A percentile compares a stretch with the other conserved stretches of the same genome.
phyloP scores from a whole-genome alignment of 2,797 vertebrate species.

The Merluccius polli region DNA sequence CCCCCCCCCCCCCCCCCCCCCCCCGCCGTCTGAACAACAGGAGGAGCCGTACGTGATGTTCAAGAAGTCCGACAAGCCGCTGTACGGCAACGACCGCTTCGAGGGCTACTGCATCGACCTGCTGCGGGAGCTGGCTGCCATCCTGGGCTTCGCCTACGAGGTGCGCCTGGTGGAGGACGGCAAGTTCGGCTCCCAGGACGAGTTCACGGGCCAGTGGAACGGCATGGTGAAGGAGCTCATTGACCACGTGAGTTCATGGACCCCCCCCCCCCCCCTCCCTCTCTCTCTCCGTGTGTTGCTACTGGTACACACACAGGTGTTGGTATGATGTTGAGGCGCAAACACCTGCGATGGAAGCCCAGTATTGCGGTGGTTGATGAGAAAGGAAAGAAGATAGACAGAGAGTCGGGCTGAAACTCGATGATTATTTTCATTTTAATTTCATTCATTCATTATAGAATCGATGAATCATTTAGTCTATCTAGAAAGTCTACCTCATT shows the following conservation, averaged over 20 bases:
- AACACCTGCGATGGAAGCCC: no score
- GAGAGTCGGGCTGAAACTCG: no score
- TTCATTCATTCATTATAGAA: no score
- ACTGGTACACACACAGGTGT: background rate
- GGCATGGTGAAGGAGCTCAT: slow-evolving; percentile 99
- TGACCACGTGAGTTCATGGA: slow-evolving; percentile 84
- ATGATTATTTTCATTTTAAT: no score
- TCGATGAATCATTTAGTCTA: no score
- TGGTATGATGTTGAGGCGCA: background rate
- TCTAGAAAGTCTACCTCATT: slow-evolving; percentile 47
- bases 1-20: slow-evolving; percentile 12
- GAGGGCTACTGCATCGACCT: slow-evolving; percentile 98
- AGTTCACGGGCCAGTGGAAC: slow-evolving; percentile 96
- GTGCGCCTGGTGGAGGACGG: slow-evolving; percentile 94
- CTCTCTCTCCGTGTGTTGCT: background rate
- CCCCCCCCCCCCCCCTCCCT: background rate
- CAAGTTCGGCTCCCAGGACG: slow-evolving; percentile 96
- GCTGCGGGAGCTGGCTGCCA: slow-evolving; percentile 93
- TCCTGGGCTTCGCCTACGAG: slow-evolving; percentile 95
- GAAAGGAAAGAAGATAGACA: no score
- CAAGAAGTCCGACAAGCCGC: slow-evolving; percentile 95
- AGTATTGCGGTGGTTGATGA: no score
- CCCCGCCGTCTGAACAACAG: slow-evolving; percentile 63
- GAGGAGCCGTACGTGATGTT: slow-evolving; percentile 99
- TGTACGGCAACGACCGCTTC: slow-evolving; percentile 96